phyloP scores from a whole-genome alignment of 2,113 vertebrate genomes.

The Ceyx melanurus region DNA sequence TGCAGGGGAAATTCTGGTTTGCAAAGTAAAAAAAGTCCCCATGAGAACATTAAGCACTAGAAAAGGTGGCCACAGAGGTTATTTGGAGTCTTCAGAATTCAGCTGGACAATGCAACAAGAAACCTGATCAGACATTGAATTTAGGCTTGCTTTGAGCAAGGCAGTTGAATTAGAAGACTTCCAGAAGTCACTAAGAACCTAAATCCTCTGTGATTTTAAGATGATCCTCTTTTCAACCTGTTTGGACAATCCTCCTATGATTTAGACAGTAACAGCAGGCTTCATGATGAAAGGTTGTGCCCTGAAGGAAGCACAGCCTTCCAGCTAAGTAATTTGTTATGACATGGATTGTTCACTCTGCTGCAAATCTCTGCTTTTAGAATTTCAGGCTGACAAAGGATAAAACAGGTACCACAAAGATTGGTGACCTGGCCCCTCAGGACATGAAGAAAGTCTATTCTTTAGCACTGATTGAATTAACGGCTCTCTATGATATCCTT shows the following conservation, averaged over 20 bases:
- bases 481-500: slow-evolving; percentile 88
- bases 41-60: background rate
- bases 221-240: background rate
- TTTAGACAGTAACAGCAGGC: background rate
- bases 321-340: background rate
- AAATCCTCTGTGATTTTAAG: background rate
- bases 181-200: background rate
- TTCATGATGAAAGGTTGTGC: background rate
- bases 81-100: background rate
- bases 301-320: background rate
- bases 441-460: slow-evolving; percentile 94
- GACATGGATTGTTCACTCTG: background rate
- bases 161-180: background rate
- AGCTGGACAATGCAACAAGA: background rate
- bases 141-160: background rate
- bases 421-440: slow-evolving; percentile 88
- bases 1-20: background rate
- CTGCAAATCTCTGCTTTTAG: slow-evolving; percentile 71
- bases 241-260: background rate
- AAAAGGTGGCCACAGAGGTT: background rate
- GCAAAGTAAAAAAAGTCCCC: background rate
- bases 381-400: slow-evolving; percentile 88
- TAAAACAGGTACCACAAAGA: slow-evolving; percentile 92
- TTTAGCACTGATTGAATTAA: slow-evolving; percentile 91
- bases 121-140: background rate